Percentiles rank a stretch among this genome's conserved stretches.
Conservation (phyloP, 2,797 vertebrate genomes). For the Brotula barbata region DNA sequence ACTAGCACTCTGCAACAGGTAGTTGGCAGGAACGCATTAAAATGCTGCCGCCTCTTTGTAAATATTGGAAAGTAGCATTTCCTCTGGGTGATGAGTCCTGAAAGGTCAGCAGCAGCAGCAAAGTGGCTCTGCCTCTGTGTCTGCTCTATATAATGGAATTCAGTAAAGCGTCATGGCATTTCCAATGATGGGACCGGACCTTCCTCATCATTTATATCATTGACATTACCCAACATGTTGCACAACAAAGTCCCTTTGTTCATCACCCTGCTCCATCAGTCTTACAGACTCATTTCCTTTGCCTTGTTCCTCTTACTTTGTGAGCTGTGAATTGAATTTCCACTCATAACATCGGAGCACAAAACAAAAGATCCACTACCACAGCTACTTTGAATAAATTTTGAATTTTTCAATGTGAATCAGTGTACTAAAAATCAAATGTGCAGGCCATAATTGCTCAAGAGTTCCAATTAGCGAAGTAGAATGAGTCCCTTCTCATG, state of each 20-base stretch:
- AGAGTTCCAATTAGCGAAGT: constrained; percentile 35
- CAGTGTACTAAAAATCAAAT: constrained; percentile 1
- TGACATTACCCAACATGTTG: constrained; percentile 54
- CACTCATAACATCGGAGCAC: constrained; percentile 1
- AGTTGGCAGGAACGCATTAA: constrained; percentile 56
- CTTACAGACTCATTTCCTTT: constrained; percentile 22
- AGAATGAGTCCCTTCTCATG: constrained; percentile 4
- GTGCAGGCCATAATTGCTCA: constrained; percentile 15
- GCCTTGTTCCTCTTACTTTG: constrained; percentile 11
- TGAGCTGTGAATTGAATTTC: constrained; percentile 1
- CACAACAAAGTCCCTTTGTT: constrained; percentile 51
- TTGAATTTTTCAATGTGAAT: no score
- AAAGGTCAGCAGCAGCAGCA: constrained; percentile 75
- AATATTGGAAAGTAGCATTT: constrained; percentile 79
- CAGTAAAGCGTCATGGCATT: constrained; percentile 72
- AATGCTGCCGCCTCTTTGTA: constrained; percentile 71
- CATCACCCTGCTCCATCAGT: constrained; percentile 42
- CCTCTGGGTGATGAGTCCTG: constrained; percentile 70
- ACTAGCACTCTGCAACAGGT: constrained; percentile 43
- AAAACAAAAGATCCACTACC: no score
- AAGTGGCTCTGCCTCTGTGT: constrained; percentile 53
- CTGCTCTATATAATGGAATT: constrained; percentile 70
- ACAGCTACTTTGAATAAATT: no score
- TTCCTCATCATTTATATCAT: constrained; percentile 71
- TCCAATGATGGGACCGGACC: constrained; percentile 72